phyloP scores from a whole-genome alignment of 2,888 invertebrate genomes.

The Eristalis tenax region DNA sequence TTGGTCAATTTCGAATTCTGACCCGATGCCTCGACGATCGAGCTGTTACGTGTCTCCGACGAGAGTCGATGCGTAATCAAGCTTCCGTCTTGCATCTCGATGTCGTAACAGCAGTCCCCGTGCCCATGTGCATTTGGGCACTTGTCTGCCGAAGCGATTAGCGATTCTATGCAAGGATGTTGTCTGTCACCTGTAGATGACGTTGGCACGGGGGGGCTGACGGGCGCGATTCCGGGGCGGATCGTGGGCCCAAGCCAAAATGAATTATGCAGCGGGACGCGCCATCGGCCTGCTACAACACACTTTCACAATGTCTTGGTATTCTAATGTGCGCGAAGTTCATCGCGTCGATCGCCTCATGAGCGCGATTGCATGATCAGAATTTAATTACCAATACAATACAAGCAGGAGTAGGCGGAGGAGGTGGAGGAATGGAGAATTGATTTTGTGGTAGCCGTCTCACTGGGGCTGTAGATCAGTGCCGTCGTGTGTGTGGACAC shows the following conservation, averaged over 20 bases:
- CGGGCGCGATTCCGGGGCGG: slow-evolving; percentile 37
- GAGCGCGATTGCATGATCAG: slow-evolving; percentile 59
- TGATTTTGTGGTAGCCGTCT: slow-evolving; percentile 46
- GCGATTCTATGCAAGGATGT: slow-evolving; percentile 41
- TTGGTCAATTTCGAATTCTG: slow-evolving; percentile 57
- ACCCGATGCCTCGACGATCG: slow-evolving; percentile 23
- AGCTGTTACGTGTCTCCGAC: slow-evolving; percentile 31
- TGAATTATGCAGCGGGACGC: slow-evolving; percentile 64
- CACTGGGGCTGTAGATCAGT: slow-evolving; percentile 36
- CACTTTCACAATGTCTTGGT: slow-evolving; percentile 67
- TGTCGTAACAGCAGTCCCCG: slow-evolving; percentile 35
- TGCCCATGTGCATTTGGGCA: slow-evolving; percentile 7
- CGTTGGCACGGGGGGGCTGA: slow-evolving; percentile 18
- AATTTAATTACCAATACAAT: slow-evolving; percentile 57
- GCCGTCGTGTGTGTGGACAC: slow-evolving; percentile 29
- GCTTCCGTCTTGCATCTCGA: slow-evolving; percentile 35
- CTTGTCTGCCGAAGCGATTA: slow-evolving; percentile 50
- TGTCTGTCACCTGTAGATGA: slow-evolving; percentile 20
- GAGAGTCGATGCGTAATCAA: slow-evolving; percentile 22
- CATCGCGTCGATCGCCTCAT: slow-evolving; percentile 37
- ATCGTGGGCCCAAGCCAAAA: slow-evolving; percentile 29
- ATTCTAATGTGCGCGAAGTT: slow-evolving; percentile 64
- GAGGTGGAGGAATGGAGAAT: slow-evolving; percentile 51
- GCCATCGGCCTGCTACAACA: slow-evolving; percentile 25
- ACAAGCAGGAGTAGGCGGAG: slow-evolving; percentile 16